phyloP scores from a whole-genome alignment of 1,140 invertebrate species.

The Neodiprion fabricii region DNA sequence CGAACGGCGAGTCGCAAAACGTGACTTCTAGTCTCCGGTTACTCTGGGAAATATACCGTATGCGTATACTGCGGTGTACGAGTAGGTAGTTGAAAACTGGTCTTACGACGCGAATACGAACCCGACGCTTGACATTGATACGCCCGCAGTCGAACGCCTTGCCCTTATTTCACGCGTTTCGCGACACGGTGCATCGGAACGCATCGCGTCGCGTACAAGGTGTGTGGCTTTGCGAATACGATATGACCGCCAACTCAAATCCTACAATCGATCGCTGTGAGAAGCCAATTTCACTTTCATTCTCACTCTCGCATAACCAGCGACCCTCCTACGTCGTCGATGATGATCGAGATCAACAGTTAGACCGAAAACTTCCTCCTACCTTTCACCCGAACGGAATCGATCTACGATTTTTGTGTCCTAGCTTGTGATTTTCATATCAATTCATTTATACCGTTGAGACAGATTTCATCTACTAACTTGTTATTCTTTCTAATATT shows the following conservation, averaged over 20 bases:
- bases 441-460: too few relatives aligned
- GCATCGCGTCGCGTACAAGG: neutral
- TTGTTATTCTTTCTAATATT: too few relatives aligned
- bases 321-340: too few relatives aligned
- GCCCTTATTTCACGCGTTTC: neutral
- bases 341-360: too few relatives aligned
- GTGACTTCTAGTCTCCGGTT: neutral
- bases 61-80: neutral
- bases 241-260: neutral
- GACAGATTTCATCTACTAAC: too few relatives aligned
- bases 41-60: neutral
- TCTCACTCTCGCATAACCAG: constrained; percentile 31
- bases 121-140: constrained; percentile 1
- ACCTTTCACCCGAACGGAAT: too few relatives aligned
- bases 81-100: neutral
- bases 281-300: constrained; percentile 32
- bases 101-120: neutral
- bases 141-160: neutral
- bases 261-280: constrained; percentile 33
- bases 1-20: neutral
- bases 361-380: too few relatives aligned
- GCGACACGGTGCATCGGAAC: neutral
- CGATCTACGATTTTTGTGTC: too few relatives aligned
- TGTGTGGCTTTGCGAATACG: neutral
- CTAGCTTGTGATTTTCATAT: too few relatives aligned